Evolutionary conservation across 2,113 vertebrate species (phyloP).

Genomic region (Sinocyclocheilus anophthalmus): DNA sequence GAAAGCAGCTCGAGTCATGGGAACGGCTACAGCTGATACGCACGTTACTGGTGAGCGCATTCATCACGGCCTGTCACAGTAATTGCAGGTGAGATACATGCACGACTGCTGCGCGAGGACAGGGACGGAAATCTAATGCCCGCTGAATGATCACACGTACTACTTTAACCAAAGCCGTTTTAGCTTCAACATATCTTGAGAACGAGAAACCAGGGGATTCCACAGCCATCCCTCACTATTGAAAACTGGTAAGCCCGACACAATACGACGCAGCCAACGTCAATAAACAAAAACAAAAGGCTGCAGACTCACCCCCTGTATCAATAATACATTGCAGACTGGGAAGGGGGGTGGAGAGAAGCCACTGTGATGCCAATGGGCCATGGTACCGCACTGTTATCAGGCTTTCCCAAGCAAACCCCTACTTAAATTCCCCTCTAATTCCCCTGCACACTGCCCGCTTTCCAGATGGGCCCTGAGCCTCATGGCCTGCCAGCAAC

Average conservation of each 20-base stretch:
- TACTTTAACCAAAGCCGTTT: neutral
- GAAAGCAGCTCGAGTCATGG: conserved; percentile 1
- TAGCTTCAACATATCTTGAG: neutral
- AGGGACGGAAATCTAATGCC: conserved; percentile 28
- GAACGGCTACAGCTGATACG: conserved; percentile 13
- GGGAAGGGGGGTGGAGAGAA: conserved; percentile 48
- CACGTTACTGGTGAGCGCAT: neutral
- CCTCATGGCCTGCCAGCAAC: conserved; percentile 84
- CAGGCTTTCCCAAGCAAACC: conserved; percentile 63
- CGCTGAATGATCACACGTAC: conserved; percentile 27
- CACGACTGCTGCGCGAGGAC: conserved; percentile 4
- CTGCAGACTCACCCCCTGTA: conserved; percentile 33
- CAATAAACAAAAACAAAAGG: conserved; percentile 52
- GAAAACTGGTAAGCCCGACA: conserved; percentile 2
- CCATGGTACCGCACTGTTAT: conserved; percentile 55
- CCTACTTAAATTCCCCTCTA: conserved; percentile 76
- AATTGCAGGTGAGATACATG: conserved; percentile 33
- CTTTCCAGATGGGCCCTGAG: conserved; percentile 88
- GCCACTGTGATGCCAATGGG: conserved; percentile 51
- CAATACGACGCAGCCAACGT: conserved; percentile 11
- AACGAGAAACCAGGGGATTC: neutral
- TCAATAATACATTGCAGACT: conserved; percentile 65
- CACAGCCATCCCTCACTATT: neutral
- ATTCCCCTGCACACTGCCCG: conserved; percentile 76
- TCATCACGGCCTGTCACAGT: conserved; percentile 16